Percentiles rank a stretch among this genome's conserved stretches.
These are phyloP conservation scores for Drosophila littoralis DNA, from an alignment of 1,140 invertebrate species.

Conservation along the genomic window DNA sequence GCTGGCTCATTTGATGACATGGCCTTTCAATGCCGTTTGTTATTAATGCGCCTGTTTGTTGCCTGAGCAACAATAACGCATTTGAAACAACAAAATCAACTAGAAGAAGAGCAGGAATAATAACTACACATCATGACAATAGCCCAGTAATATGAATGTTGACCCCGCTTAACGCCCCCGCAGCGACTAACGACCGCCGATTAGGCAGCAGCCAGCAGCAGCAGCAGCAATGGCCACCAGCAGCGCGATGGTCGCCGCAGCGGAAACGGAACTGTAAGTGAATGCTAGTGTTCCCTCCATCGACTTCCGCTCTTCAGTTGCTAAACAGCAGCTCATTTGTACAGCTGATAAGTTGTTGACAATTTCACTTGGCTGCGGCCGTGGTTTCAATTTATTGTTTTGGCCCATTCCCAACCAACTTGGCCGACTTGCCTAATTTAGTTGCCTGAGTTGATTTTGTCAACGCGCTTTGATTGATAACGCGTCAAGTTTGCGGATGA, in stretches of 20 bases:
- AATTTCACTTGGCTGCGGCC: constrained; percentile 43
- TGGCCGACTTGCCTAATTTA: constrained; percentile 47
- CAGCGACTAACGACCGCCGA: constrained; percentile 66
- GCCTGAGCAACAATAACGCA: constrained; percentile 71
- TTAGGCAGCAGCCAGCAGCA: constrained; percentile 45
- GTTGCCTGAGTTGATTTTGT: constrained; percentile 32
- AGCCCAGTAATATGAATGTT: constrained; percentile 53
- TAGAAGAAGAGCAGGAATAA: constrained; percentile 49
- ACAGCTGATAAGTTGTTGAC: constrained; percentile 52
- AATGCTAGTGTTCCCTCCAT: constrained; percentile 20
- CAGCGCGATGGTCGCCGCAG: constrained; percentile 19
- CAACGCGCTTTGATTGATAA: constrained; percentile 43
- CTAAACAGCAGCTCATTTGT: constrained; percentile 38
- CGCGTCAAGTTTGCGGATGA: constrained; percentile 7
- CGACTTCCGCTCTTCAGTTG: neutral
- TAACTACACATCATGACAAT: constrained; percentile 59
- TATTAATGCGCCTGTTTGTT: constrained; percentile 73
- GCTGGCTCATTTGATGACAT: constrained; percentile 77
- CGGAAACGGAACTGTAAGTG: constrained; percentile 54
- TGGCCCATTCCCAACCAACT: constrained; percentile 10
- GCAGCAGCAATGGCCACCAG: constrained; percentile 33
- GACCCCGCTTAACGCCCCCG: constrained; percentile 46
- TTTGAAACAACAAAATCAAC: constrained; percentile 73
- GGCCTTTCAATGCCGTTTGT: constrained; percentile 74
- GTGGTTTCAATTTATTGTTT: constrained; percentile 41